Percentiles rank a stretch among this genome's conserved stretches.
Evolutionary conservation across 2,888 invertebrate genomes (phyloP).

Genomic region (Troilus luridus): DNA sequence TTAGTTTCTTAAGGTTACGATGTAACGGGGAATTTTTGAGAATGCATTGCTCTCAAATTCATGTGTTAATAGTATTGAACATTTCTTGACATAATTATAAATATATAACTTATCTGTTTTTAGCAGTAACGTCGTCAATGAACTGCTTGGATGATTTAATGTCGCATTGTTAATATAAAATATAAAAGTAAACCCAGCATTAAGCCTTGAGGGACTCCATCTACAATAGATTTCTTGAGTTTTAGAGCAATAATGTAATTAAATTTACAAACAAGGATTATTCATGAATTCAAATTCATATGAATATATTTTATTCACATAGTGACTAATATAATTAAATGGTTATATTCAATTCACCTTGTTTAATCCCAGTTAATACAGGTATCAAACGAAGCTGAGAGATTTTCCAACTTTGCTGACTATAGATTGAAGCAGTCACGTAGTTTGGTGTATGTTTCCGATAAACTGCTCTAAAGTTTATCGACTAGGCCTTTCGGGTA

Average conservation of each 20-base stretch:
- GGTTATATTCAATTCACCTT: neutral
- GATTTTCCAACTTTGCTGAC: conserved; percentile 10
- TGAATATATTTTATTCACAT: neutral
- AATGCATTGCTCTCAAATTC: no score
- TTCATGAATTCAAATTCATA: neutral
- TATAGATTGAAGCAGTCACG: conserved; percentile 33
- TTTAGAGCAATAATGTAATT: neutral
- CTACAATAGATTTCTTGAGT: no score
- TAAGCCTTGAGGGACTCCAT: no score
- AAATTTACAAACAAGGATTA: neutral
- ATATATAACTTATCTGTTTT: no score
- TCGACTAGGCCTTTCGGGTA: neutral
- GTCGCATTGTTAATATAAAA: no score
- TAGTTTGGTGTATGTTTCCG: conserved; percentile 26
- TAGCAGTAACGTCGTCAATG: no score
- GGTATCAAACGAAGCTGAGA: conserved; percentile 33
- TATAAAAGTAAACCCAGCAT: no score
- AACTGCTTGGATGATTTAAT: no score
- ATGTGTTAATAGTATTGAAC: no score
- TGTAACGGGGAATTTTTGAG: no score
- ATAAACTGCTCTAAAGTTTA: conserved; percentile 26
- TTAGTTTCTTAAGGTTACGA: no score
- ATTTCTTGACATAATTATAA: no score
- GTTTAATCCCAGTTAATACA: conserved; percentile 23
- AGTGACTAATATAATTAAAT: neutral